A percentile compares a stretch with the other conserved stretches of the same genome.
Conservation (phyloP, 1,140 invertebrate genomes). For the Drosophila biarmipes region DNA sequence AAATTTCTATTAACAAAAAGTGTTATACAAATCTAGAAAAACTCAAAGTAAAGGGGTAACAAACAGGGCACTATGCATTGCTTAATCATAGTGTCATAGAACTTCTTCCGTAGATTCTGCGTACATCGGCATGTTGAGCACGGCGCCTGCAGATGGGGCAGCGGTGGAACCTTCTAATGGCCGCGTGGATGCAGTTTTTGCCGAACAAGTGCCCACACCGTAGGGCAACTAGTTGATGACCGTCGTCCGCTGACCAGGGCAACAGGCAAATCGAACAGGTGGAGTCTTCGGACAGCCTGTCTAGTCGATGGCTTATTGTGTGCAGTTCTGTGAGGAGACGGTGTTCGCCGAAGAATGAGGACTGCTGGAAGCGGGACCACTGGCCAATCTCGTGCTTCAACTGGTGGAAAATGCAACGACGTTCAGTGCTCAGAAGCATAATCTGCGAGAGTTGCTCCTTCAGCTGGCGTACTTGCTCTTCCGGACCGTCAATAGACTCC, state of each 20-base stretch:
- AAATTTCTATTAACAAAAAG: background rate
- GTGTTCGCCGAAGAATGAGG: background rate
- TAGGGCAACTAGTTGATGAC: background rate
- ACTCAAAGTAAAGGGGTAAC: background rate
- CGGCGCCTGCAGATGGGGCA: slow-evolving; percentile 1
- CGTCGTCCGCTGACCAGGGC: background rate
- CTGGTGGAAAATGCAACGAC: background rate
- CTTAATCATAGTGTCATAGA: background rate
- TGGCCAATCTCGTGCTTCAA: background rate
- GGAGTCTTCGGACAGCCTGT: background rate
- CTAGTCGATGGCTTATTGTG: background rate
- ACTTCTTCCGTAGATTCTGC: background rate
- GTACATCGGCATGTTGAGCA: background rate
- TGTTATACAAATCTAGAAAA: background rate
- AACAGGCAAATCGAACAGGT: background rate
- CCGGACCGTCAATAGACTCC: background rate
- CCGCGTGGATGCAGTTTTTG: background rate
- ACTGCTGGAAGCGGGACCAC: background rate
- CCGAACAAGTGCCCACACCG: background rate
- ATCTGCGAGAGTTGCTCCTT: background rate
- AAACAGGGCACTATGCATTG: background rate
- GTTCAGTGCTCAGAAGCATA: background rate
- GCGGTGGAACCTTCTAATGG: background rate
- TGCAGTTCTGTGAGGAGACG: background rate
- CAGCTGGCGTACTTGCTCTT: background rate